These are phyloP conservation scores for Schizotus pectinicornis DNA, from an alignment of 2,888 invertebrate genomes.

Conservation along the genomic window DNA sequence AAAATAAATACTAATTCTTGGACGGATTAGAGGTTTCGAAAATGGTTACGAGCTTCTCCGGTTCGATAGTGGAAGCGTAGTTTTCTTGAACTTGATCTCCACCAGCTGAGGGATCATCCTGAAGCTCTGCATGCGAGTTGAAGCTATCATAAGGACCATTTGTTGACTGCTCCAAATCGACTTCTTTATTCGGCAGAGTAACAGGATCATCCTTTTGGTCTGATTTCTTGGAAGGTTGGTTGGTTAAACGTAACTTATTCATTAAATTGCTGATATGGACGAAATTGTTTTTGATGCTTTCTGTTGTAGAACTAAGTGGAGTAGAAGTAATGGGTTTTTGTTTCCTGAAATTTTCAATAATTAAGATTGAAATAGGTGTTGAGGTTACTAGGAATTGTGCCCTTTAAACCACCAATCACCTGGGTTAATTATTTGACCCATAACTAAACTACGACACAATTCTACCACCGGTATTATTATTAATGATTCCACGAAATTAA, in stretches of 20 bases:
- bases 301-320: constrained; percentile 63
- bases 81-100: constrained; percentile 60
- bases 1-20: constrained; percentile 23
- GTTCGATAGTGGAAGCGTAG: constrained; percentile 64
- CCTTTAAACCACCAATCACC: constrained; percentile 52
- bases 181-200: constrained; percentile 52
- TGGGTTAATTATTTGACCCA: constrained; percentile 40
- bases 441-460: constrained; percentile 7
- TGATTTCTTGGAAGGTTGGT: constrained; percentile 27
- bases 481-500: neutral
- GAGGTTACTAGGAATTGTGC: constrained; percentile 7
- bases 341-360: constrained; percentile 56
- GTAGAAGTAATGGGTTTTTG: constrained; percentile 66
- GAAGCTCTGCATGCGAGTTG: constrained; percentile 59
- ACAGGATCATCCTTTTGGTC: constrained; percentile 44
- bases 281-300: constrained; percentile 37
- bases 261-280: constrained; percentile 34
- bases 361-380: neutral
- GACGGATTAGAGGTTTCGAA: constrained; percentile 44
- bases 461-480: constrained; percentile 19
- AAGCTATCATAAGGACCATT: constrained; percentile 68
- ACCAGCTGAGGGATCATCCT: constrained; percentile 64
- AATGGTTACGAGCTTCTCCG: constrained; percentile 61
- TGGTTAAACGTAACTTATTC: constrained; percentile 33
- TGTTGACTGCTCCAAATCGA: constrained; percentile 56